Conservation (phyloP, 2,888 invertebrate genomes). For the Cyaniris semiargus region DNA sequence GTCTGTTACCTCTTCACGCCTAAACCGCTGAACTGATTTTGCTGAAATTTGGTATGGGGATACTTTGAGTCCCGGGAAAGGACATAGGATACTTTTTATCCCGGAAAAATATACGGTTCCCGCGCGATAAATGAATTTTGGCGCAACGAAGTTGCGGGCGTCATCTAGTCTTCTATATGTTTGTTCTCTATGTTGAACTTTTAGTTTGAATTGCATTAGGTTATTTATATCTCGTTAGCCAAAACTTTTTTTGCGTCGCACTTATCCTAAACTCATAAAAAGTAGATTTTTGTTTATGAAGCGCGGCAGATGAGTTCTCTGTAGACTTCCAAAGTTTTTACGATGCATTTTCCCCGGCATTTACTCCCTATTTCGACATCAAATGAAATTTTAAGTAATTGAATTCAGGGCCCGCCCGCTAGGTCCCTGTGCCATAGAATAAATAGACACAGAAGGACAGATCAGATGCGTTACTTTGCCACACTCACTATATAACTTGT, state of each 20-base stretch:
- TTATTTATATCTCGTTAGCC: not conserved
- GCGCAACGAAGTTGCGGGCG: no score
- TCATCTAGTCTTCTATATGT: no score
- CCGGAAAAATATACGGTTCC: no score
- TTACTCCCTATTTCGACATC: constrained; percentile 32
- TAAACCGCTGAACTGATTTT: no score
- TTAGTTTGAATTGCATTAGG: not conserved
- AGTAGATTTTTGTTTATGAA: not conserved
- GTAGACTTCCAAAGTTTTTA: constrained; percentile 23
- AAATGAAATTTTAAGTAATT: constrained; percentile 35
- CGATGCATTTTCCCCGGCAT: constrained; percentile 31
- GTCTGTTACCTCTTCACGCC: no score
- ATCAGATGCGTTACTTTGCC: no score
- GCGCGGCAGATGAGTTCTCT: not conserved
- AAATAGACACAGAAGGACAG: not conserved
- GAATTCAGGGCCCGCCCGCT: constrained; percentile 29
- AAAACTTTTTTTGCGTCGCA: not conserved
- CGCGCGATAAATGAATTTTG: no score
- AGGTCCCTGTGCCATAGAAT: not conserved
- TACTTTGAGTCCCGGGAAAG: no score
- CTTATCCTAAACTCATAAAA: not conserved
- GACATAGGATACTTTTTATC: no score
- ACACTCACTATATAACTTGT: no score
- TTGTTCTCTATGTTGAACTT: not conserved
- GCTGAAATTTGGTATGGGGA: no score